phyloP scores from a whole-genome alignment of 2,113 vertebrate species.

The Epinephelus moara region DNA sequence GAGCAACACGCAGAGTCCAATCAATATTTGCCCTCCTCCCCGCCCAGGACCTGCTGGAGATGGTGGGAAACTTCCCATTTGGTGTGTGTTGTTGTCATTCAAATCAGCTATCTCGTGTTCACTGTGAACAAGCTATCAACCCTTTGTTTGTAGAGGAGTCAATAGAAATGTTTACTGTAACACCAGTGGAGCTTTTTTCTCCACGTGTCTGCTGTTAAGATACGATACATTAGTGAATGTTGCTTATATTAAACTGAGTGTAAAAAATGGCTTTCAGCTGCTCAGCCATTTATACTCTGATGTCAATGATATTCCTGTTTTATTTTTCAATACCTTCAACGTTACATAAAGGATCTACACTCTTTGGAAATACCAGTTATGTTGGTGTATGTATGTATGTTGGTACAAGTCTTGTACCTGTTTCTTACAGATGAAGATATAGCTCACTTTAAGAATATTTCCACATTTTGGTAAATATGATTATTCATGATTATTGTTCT shows the following conservation, averaged over 20 bases:
- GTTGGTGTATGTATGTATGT: neutral
- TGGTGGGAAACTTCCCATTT: slow-evolving; percentile 83
- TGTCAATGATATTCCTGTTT: neutral
- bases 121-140: slow-evolving; percentile 29
- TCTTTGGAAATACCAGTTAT: neutral
- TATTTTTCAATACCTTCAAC: neutral
- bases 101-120: slow-evolving; percentile 62
- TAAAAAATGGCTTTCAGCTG: slow-evolving; percentile 1
- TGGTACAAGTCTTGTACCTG: no score
- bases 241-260: neutral
- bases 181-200: neutral
- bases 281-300: slow-evolving; percentile 1
- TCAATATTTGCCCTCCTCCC: slow-evolving; percentile 72
- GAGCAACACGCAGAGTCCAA: slow-evolving; percentile 62
- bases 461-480: neutral
- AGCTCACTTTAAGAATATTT: neutral
- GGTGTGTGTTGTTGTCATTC: slow-evolving; percentile 76
- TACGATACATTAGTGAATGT: slow-evolving; percentile 26
- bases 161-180: slow-evolving; percentile 46
- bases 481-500: no score
- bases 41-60: slow-evolving; percentile 64
- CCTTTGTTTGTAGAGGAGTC: slow-evolving; percentile 55
- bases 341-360: neutral
- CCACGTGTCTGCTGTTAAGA: slow-evolving; percentile 19
- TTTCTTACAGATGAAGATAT: neutral